phyloP scores from a whole-genome alignment of 2,797 vertebrate genomes.

The Notolepis coatsorum region DNA sequence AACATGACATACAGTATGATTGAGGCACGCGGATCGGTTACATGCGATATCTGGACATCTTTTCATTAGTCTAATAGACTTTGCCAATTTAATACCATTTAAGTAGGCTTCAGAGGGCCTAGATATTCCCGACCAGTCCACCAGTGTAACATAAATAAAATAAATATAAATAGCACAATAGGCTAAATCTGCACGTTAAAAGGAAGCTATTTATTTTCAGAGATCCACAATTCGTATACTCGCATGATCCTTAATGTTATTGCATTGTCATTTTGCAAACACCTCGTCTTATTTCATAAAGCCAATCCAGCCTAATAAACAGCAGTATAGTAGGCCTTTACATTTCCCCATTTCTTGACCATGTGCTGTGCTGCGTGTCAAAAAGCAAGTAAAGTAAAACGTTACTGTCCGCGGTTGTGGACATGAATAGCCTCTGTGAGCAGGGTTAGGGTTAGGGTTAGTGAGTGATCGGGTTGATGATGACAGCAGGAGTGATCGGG shows the following conservation, averaged over 20 bases:
- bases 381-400: neutral
- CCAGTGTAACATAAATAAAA: no score
- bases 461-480: no score
- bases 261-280: neutral
- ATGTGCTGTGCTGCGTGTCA: no score
- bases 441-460: slow-evolving; percentile 56
- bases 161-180: no score
- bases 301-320: no score
- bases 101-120: neutral
- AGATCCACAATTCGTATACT: neutral
- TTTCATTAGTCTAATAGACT: neutral
- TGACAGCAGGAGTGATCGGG: slow-evolving; percentile 1
- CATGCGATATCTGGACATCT: neutral
- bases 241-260: neutral
- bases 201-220: neutral
- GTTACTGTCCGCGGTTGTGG: slow-evolving; percentile 18
- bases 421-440: slow-evolving; percentile 19
- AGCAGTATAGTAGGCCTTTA: no score
- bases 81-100: neutral
- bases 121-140: no score
- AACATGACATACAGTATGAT: no score
- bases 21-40: no score
- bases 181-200: neutral
- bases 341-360: no score
- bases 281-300: no score